Evolutionary conservation across 1,140 invertebrate species (phyloP).

Genomic region (Prorops nasuta): DNA sequence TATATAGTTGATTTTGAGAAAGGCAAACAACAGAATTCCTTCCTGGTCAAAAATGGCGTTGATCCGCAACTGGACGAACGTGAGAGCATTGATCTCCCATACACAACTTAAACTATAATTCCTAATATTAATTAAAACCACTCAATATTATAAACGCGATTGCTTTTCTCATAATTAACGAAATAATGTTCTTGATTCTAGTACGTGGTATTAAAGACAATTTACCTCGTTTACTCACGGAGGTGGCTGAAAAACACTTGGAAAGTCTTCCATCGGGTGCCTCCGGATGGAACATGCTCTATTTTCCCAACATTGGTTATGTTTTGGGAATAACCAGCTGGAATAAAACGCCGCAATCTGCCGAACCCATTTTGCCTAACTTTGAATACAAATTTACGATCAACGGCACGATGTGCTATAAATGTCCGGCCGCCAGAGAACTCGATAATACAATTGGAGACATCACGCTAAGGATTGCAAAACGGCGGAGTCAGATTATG

Average conservation of each 20-base stretch:
- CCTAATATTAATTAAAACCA: background rate
- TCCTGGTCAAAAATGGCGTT: conserved; percentile 67
- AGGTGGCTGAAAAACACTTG: conserved; percentile 66
- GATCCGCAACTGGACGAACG: conserved; percentile 67
- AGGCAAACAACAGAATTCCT: conserved; percentile 62
- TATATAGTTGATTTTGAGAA: conserved; percentile 69
- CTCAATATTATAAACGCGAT: too few species aligned
- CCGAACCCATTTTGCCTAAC: conserved; percentile 61
- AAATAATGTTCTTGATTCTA: too few species aligned
- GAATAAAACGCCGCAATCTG: conserved; percentile 52
- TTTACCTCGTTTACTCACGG: conserved; percentile 62
- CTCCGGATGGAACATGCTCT: conserved; percentile 72
- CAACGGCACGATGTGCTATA: conserved; percentile 70
- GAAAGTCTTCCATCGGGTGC: conserved; percentile 64
- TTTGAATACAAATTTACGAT: conserved; percentile 73
- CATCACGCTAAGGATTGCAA: conserved; percentile 71
- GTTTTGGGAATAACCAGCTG: conserved; percentile 69
- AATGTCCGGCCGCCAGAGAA: conserved; percentile 72
- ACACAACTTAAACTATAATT: background rate
- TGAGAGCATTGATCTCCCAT: conserved; percentile 46
- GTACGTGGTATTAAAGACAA: conserved; percentile 32
- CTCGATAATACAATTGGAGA: conserved; percentile 75
- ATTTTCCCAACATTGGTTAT: conserved; percentile 80
- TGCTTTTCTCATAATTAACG: too few species aligned
- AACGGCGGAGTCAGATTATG: conserved; percentile 75